Conservation (phyloP, 2,113 vertebrate genomes). For the Trematomus loennbergii region DNA sequence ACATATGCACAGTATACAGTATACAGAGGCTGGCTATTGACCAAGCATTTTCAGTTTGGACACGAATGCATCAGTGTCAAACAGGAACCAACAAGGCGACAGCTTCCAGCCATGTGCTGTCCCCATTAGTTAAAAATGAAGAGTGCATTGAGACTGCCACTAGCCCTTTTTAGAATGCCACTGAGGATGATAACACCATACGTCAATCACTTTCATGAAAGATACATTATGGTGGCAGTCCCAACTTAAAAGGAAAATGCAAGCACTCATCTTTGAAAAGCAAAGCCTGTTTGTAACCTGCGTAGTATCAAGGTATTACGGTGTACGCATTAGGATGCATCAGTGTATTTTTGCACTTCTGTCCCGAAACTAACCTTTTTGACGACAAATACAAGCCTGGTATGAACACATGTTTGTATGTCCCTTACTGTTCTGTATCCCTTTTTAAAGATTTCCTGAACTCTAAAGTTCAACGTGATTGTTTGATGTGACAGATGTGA, state of each 20-base stretch:
- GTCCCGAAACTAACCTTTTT: conserved; percentile 54
- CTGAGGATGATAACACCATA: conserved; percentile 74
- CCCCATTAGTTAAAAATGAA: conserved; percentile 80
- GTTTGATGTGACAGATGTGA: conserved; percentile 82
- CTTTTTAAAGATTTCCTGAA: conserved; percentile 55
- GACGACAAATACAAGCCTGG: conserved; percentile 36
- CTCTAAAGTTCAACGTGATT: conserved; percentile 72
- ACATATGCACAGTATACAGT: not conserved
- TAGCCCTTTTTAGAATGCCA: conserved; percentile 76
- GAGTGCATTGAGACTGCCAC: conserved; percentile 75
- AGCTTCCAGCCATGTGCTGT: conserved; percentile 80
- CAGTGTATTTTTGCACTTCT: conserved; percentile 43
- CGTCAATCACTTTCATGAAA: conserved; percentile 75
- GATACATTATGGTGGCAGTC: conserved; percentile 68
- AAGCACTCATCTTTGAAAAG: conserved; percentile 54
- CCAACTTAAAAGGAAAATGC: conserved; percentile 55
- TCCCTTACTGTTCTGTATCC: conserved; percentile 32
- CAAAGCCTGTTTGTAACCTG: conserved; percentile 36
- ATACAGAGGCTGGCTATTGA: conserved; percentile 43
- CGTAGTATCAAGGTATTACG: conserved; percentile 32
- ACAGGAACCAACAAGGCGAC: conserved; percentile 66
- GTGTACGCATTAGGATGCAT: conserved; percentile 8
- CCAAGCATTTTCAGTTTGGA: conserved; percentile 46
- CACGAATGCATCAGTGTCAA: conserved; percentile 78
- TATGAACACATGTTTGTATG: conserved; percentile 56